Percentiles rank a stretch among this genome's conserved stretches.
These are phyloP conservation scores for Caenorhabditis japonica DNA, from an alignment of 2,888 invertebrate species.

Conservation along the genomic window DNA sequence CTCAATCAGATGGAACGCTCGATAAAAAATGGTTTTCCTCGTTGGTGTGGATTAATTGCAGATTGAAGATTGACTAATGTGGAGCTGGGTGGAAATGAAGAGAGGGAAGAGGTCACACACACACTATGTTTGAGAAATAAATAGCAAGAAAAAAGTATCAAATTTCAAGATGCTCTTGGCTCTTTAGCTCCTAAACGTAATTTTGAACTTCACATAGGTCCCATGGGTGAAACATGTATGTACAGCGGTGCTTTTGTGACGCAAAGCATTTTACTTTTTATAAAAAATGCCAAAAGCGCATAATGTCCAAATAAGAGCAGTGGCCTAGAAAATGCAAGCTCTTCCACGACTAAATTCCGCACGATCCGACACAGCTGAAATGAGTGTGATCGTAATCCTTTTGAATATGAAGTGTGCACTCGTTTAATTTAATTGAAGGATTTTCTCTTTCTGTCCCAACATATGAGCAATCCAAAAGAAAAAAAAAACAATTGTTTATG, in stretches of 20 bases:
- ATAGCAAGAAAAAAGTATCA: background rate
- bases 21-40: slow-evolving; percentile 22
- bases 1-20: slow-evolving; percentile 21
- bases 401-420: no score
- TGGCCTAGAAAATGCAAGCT: no score
- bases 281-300: no score
- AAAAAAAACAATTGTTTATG: slow-evolving; percentile 40
- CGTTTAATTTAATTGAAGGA: no score
- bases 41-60: slow-evolving; percentile 34
- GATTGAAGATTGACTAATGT: background rate
- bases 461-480: background rate
- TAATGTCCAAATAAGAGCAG: no score
- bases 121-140: background rate
- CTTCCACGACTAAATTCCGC: no score
- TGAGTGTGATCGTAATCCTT: no score
- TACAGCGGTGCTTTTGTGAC: slow-evolving; percentile 6
- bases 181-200: no score
- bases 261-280: no score
- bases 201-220: no score
- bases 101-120: slow-evolving; percentile 1
- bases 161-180: slow-evolving; percentile 4
- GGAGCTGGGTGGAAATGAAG: background rate
- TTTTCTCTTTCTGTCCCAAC: background rate
- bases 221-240: slow-evolving; percentile 17
- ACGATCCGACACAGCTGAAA: no score